phyloP scores from a whole-genome alignment of 2,113 vertebrate genomes.

The Vidua chalybeata region DNA sequence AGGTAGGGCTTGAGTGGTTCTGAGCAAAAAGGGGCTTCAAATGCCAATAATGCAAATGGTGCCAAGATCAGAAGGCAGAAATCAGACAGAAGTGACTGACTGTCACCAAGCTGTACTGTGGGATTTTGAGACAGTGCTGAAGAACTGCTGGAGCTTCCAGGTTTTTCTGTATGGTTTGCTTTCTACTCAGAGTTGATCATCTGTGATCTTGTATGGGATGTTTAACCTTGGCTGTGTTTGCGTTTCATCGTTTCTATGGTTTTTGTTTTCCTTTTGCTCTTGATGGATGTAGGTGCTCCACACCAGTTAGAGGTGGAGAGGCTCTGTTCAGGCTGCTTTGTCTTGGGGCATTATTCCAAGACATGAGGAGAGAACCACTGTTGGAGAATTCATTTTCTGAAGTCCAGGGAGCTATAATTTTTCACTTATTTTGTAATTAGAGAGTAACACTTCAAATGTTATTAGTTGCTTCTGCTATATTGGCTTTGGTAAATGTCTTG shows the following conservation, averaged over 20 bases:
- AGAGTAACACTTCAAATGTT: not conserved
- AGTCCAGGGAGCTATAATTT: not conserved
- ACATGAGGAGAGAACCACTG: not conserved
- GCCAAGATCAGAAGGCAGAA: not conserved
- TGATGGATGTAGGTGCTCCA: not conserved
- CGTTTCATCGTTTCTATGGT: constrained; percentile 25
- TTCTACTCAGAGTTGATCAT: constrained; percentile 6
- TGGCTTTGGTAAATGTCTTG: not conserved
- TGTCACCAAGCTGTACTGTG: not conserved
- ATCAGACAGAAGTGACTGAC: not conserved
- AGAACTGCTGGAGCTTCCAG: not conserved
- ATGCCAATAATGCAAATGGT: not conserved
- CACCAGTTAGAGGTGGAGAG: not conserved
- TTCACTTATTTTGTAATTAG: not conserved
- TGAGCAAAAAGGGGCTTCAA: not conserved
- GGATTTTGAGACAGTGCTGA: not conserved
- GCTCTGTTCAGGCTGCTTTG: not conserved
- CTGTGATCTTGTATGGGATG: constrained; percentile 23
- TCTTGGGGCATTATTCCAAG: not conserved
- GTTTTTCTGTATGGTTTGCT: not conserved
- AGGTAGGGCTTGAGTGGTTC: not conserved
- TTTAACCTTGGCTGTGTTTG: constrained; percentile 19
- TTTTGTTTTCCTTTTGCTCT: not conserved
- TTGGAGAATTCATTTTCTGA: not conserved
- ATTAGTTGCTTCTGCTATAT: not conserved